Base-by-base conservation (phyloP, 2,797 vertebrate species). In the Cuculus canorus region DNA sequence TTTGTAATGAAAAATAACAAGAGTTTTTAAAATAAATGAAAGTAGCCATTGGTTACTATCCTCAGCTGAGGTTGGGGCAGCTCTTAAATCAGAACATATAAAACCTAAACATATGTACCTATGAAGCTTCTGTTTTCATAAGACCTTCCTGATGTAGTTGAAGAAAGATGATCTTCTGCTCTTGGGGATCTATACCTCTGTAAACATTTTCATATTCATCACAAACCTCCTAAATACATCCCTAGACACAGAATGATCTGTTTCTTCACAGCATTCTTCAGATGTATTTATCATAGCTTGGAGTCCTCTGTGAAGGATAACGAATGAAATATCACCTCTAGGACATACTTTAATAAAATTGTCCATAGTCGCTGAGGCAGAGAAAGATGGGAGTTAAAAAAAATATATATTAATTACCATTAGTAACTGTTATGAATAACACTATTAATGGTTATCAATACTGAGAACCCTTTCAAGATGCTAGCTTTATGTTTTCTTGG, bases 1-100 rank as follows among this genome's bases (percentile, higher is more conserved):
- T 60, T 24, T 33, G 13, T 78, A 96, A 80, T 50, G 63, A 88
- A 90, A 90, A 96, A 71, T 78, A 89, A 41, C 7, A 57, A 50
- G 30, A 14, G 56, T 82, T 82, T 68, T 56, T 85, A 65, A 90
- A 90, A 79, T 41, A 80, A 83, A 71, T 39, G n/a, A 60, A 57
- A 90, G 86, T 23, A 2, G 33, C 25, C 63, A 33, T 83, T 65
- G 19, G 18, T 54, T 69, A 9, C 17, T 59, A 8, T 79, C 16
- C 39, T 95, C 39, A 77, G 9, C 19, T 32, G 28, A 64, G 17
- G 15, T 4, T 70, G 21, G 32, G 66, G 28, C n/a, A 87, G 52
- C 13, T 1, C 0, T 53, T 53, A 53, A 63, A 27, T 66, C 37
- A 69, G 57, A 80, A 90, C 50, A 65, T 30, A 66, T 52, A 73